Evolutionary conservation across 2,888 invertebrate genomes (phyloP).

Genomic region (Pelosia muscerda): DNA sequence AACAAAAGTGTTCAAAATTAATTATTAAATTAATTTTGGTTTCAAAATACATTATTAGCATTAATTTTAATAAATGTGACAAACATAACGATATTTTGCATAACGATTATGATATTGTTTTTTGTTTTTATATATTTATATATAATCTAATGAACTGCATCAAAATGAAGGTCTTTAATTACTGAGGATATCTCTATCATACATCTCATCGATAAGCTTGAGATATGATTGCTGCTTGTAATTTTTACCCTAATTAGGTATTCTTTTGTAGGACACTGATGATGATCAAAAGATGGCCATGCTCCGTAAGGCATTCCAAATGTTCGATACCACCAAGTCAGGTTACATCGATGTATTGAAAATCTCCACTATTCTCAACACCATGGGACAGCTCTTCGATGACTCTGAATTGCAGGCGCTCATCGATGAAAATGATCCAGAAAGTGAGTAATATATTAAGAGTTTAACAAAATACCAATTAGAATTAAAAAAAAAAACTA

Average conservation of each 20-base stretch:
- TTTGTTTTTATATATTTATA: neutral
- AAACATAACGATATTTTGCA: neutral
- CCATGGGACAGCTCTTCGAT: conserved; percentile 98
- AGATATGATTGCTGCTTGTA: neutral
- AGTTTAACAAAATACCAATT: neutral
- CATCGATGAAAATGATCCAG: conserved; percentile 96
- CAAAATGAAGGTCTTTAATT: neutral
- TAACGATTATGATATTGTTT: neutral
- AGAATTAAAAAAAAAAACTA: neutral
- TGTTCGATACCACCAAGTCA: conserved; percentile 97
- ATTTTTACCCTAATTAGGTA: conserved; percentile 17
- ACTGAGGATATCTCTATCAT: neutral
- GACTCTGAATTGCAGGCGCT: conserved; percentile 95
- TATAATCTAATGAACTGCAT: neutral
- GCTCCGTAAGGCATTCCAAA: conserved; percentile 98
- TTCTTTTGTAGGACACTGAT: conserved; percentile 82
- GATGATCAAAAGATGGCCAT: conserved; percentile 95
- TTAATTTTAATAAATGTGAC: conserved; percentile 28
- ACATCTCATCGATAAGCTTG: neutral
- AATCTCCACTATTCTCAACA: conserved; percentile 96
- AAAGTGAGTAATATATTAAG: conserved; percentile 81
- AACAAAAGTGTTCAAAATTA: conserved; percentile 19
- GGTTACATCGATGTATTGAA: conserved; percentile 97
- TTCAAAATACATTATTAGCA: neutral
- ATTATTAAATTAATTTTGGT: conserved; percentile 4